Evolutionary conservation across 1,140 invertebrate species (phyloP).

Genomic region (Conus ventricosus): DNA sequence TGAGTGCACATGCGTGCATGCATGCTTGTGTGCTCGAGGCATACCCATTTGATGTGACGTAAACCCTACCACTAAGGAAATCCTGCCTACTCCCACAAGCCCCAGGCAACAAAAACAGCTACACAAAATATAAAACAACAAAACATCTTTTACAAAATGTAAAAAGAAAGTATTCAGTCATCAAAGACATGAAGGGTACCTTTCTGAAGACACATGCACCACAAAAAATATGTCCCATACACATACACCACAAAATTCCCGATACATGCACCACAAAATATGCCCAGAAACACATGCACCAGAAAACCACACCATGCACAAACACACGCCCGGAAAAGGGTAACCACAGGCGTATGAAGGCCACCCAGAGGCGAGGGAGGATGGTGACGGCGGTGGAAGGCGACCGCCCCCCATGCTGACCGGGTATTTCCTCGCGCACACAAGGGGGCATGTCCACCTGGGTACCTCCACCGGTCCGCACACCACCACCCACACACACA

Average conservation of each 20-base stretch:
- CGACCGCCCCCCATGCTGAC: slow-evolving; percentile 91
- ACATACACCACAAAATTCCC: background rate
- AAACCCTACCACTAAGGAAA: too few species aligned
- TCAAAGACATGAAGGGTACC: too few species aligned
- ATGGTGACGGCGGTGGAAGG: slow-evolving; percentile 92
- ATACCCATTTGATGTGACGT: too few species aligned
- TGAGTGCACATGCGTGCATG: background rate
- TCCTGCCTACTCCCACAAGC: too few species aligned
- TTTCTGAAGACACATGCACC: background rate
- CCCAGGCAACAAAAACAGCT: too few species aligned
- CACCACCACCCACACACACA: background rate
- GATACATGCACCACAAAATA: background rate
- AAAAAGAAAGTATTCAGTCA: too few species aligned
- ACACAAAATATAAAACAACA: too few species aligned
- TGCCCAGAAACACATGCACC: background rate
- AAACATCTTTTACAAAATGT: too few species aligned
- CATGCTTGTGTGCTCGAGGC: background rate
- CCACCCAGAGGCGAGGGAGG: slow-evolving; percentile 84
- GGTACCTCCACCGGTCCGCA: slow-evolving; percentile 72
- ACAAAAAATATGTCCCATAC: background rate
- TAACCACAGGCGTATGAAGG: background rate
- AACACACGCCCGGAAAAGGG: too few species aligned
- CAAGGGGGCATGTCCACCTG: slow-evolving; percentile 80
- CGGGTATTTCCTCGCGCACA: slow-evolving; percentile 91
- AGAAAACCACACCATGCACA: background rate